These are phyloP conservation scores for Euleptes europaea DNA, from an alignment of 2,113 vertebrate species.

Conservation along the genomic window DNA sequence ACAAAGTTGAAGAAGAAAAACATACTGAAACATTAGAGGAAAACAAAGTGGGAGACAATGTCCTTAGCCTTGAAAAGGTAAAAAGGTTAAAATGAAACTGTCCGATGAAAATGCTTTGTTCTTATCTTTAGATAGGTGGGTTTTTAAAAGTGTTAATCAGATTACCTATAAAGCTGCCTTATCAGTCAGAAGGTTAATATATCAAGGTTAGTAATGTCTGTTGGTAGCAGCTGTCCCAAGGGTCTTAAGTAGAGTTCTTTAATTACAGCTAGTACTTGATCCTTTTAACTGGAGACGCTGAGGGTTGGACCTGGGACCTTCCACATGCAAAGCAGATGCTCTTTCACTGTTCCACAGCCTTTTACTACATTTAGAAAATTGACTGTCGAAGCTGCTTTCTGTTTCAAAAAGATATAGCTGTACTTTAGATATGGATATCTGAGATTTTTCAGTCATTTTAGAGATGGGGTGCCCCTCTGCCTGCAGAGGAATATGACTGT, in stretches of 20 bases:
- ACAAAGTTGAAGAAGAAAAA: constrained; percentile 89
- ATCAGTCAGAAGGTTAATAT: no score
- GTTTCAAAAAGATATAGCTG: not conserved
- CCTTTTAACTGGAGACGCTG: no score
- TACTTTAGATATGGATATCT: not conserved
- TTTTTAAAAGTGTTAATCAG: not conserved
- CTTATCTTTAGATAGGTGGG: fast-evolving
- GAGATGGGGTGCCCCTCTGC: not conserved
- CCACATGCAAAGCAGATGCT: no score
- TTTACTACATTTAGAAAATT: not conserved
- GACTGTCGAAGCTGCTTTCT: not conserved
- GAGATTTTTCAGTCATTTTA: not conserved
- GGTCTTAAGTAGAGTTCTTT: no score
- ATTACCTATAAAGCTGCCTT: not conserved
- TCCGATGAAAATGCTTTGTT: fast-evolving
- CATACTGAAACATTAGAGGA: constrained; percentile 83
- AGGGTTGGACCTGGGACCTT: no score
- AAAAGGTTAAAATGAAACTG: not conserved
- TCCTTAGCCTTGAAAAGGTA: constrained; percentile 81
- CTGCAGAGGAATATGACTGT: no score
- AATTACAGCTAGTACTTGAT: no score
- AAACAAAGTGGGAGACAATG: constrained; percentile 77
- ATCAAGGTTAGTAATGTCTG: no score
- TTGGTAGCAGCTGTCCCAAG: no score
- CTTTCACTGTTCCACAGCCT: no score